Conservation (phyloP, 2,888 invertebrate genomes). For the Scaptomyza tumidula region DNA sequence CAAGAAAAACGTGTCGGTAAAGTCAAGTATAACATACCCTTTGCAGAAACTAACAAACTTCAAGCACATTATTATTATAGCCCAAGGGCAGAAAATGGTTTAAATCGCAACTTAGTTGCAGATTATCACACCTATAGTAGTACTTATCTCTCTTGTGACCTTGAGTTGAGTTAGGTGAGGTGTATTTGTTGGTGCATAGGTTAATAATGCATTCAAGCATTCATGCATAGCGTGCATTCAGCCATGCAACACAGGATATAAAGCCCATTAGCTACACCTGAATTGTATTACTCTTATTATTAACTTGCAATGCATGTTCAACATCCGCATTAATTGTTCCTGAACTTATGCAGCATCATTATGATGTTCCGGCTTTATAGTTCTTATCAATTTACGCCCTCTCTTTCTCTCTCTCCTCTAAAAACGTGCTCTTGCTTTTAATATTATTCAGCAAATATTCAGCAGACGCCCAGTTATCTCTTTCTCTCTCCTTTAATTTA, state of each 20-base stretch:
- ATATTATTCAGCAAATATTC: slow-evolving; percentile 25
- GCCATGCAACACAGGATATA: slow-evolving; percentile 4
- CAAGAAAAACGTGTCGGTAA: background rate
- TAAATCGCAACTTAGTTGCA: background rate
- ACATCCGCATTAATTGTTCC: slow-evolving; percentile 59
- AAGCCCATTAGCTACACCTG: slow-evolving; percentile 38
- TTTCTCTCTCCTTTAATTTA: background rate
- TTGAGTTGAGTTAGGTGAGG: slow-evolving; percentile 42
- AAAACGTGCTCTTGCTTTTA: background rate
- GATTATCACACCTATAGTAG: slow-evolving; percentile 1
- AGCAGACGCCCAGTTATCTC: slow-evolving; percentile 47
- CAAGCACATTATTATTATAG: too few relatives aligned
- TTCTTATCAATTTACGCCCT: slow-evolving; percentile 39
- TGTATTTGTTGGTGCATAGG: background rate
- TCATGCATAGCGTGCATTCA: slow-evolving; percentile 4
- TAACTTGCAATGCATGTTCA: slow-evolving; percentile 22
- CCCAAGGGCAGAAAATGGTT: too few relatives aligned
- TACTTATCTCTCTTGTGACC: slow-evolving; percentile 43
- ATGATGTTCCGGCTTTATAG: slow-evolving; percentile 24
- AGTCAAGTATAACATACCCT: too few relatives aligned
- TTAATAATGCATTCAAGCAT: slow-evolving; percentile 3
- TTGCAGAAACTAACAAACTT: too few relatives aligned
- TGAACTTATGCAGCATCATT: slow-evolving; percentile 45
- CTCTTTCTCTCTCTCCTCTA: slow-evolving; percentile 13
- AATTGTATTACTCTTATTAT: slow-evolving; percentile 6